Conservation (phyloP, 2,888 invertebrate species). For the Melipona bicolor region DNA sequence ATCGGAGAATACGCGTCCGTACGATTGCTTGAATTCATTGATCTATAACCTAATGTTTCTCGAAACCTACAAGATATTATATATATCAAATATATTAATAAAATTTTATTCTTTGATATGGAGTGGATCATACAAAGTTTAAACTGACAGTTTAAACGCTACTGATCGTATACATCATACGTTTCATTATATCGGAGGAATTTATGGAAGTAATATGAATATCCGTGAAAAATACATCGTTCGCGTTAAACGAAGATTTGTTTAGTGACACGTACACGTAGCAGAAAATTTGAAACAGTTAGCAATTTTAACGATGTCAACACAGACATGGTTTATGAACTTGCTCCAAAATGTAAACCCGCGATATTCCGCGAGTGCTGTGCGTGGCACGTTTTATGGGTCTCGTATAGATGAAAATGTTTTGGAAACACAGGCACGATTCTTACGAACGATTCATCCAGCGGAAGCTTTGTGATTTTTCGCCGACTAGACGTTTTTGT, state of each 20-base stretch:
- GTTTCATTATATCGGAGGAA: neutral
- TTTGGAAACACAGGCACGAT: constrained; percentile 10
- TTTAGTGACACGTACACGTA: neutral
- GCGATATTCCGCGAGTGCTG: constrained; percentile 10
- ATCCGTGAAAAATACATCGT: neutral
- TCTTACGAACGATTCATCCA: constrained; percentile 11
- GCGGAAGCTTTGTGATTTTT: neutral
- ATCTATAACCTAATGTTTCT: neutral
- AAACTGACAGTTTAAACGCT: too few species aligned
- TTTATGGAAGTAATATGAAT: neutral
- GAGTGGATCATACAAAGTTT: too few species aligned
- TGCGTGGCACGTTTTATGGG: constrained; percentile 14
- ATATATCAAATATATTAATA: neutral
- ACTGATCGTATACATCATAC: neutral
- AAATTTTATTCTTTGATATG: neutral
- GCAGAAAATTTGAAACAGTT: constrained; percentile 1
- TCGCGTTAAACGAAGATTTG: neutral
- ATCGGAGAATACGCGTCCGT: neutral
- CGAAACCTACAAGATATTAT: neutral
- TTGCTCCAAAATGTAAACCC: neutral
- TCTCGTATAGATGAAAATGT: constrained; percentile 24
- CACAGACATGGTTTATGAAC: neutral
- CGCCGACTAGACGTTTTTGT: neutral
- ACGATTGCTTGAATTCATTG: constrained; percentile 15
- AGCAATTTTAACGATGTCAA: constrained; percentile 14